Conservation (phyloP, 2,113 vertebrate genomes). For the Sturnus vulgaris region DNA sequence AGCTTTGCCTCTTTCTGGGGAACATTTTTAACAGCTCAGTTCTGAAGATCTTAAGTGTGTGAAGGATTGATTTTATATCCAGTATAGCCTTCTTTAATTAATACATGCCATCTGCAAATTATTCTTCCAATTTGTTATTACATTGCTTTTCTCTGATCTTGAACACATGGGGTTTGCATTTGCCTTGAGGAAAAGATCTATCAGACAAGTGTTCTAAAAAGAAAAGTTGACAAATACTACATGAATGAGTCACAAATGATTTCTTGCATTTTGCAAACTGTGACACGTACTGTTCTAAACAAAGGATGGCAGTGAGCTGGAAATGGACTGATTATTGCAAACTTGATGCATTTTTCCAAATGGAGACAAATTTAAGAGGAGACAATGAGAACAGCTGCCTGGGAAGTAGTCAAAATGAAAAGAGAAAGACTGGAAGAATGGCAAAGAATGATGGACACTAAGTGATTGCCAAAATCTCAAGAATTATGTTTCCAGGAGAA, state of each 20-base stretch:
- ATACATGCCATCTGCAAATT: slow-evolving; percentile 18
- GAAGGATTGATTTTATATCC: neutral
- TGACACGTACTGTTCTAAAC: neutral
- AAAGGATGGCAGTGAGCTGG: neutral
- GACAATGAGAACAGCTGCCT: neutral
- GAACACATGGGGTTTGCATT: neutral
- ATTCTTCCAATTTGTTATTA: slow-evolving; percentile 6
- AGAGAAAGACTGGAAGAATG: neutral
- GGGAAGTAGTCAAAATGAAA: neutral
- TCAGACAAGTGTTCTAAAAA: neutral
- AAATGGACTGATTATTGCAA: neutral
- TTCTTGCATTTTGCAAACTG: neutral
- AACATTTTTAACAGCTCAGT: neutral
- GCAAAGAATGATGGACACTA: neutral
- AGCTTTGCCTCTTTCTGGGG: neutral
- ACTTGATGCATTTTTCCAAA: neutral
- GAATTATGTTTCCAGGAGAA: neutral
- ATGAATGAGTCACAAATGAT: neutral
- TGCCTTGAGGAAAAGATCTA: slow-evolving; percentile 28
- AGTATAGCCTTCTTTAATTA: slow-evolving; percentile 16
- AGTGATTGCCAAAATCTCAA: slow-evolving; percentile 5
- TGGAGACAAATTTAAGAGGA: neutral
- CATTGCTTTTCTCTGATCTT: neutral
- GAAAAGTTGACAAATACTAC: slow-evolving; percentile 27
- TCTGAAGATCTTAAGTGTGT: neutral